A percentile compares a stretch with the other conserved stretches of the same genome.
Conservation (phyloP, 1,140 invertebrate species). For the Anthonomus grandis region DNA sequence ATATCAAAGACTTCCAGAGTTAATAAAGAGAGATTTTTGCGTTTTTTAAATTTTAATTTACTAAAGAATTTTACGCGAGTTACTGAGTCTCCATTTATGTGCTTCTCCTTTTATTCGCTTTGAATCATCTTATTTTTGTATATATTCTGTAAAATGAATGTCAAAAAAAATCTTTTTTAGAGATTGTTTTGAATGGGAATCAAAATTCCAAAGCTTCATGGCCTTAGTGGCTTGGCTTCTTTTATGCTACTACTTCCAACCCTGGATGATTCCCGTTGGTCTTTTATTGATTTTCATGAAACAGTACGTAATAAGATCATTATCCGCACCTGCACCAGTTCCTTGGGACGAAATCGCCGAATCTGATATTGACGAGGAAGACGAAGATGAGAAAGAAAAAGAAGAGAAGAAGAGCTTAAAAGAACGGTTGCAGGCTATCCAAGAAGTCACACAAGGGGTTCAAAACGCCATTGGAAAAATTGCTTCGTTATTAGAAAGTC, state of each 20-base stretch:
- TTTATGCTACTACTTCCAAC: slow-evolving; percentile 79
- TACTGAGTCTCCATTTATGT: background rate
- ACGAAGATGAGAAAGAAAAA: slow-evolving; percentile 72
- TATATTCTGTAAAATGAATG: background rate
- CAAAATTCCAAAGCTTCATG: slow-evolving; percentile 78
- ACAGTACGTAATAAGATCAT: slow-evolving; percentile 61
- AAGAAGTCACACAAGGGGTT: slow-evolving; percentile 92
- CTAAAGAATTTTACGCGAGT: too few species aligned
- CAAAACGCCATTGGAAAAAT: slow-evolving; percentile 92
- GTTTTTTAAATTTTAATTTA: too few species aligned
- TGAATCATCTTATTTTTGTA: background rate
- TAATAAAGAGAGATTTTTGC: too few species aligned
- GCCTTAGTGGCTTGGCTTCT: slow-evolving; percentile 83
- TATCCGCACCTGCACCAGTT: slow-evolving; percentile 51
- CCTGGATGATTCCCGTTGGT: slow-evolving; percentile 81
- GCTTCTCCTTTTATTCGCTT: too few species aligned
- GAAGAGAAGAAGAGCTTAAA: slow-evolving; percentile 96
- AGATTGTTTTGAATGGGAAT: slow-evolving; percentile 98
- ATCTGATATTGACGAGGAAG: slow-evolving; percentile 60
- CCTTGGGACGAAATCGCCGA: slow-evolving; percentile 79
- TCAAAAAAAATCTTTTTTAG: slow-evolving; percentile 51
- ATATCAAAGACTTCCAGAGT: too few species aligned
- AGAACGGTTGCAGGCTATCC: slow-evolving; percentile 89
- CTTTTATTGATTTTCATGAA: slow-evolving; percentile 75
- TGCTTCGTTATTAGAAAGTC: slow-evolving; percentile 85